Evolutionary conservation across 2,888 invertebrate species (phyloP).

Genomic region (Branchipolynoe longqiensis): DNA sequence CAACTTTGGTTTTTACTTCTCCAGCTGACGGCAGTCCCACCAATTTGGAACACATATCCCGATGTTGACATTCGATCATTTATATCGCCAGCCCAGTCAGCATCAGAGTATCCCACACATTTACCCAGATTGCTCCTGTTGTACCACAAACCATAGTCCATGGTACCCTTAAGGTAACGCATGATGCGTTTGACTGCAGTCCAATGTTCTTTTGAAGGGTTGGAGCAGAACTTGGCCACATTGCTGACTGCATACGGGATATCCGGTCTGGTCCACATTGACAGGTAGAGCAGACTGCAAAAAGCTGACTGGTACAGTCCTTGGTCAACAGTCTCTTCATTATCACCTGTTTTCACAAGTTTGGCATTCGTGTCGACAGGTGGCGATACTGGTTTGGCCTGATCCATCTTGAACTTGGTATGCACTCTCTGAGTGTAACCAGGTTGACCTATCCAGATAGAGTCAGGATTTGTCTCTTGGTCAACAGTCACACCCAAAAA

Average conservation of each 20-base stretch:
- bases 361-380: conserved; percentile 7
- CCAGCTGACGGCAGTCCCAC: conserved; percentile 74
- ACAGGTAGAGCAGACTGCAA: conserved; percentile 65
- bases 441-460: conserved; percentile 44
- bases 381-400: conserved; percentile 29
- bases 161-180: conserved; percentile 13
- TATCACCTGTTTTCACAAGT: not conserved
- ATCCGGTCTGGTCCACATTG: conserved; percentile 66
- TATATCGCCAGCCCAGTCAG: conserved; percentile 74
- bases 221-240: conserved; percentile 60
- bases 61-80: conserved; percentile 74
- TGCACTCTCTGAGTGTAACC: conserved; percentile 39
- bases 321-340: conserved; percentile 1
- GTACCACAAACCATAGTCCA: conserved; percentile 1
- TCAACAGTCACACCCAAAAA: conserved; percentile 57
- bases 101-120: conserved; percentile 70
- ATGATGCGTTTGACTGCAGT: conserved; percentile 12
- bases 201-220: conserved; percentile 65
- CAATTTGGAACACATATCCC: conserved; percentile 72
- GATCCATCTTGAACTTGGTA: conserved; percentile 39
- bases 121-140: conserved; percentile 53
- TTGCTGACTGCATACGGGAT: conserved; percentile 65
- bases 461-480: conserved; percentile 7
- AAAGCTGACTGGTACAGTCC: conserved; percentile 54
- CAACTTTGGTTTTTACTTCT: conserved; percentile 73